Percentiles rank a stretch among this genome's conserved stretches.
phyloP scores from a whole-genome alignment of 1,140 invertebrate genomes.

The Macrotrachela quadricornifera region DNA sequence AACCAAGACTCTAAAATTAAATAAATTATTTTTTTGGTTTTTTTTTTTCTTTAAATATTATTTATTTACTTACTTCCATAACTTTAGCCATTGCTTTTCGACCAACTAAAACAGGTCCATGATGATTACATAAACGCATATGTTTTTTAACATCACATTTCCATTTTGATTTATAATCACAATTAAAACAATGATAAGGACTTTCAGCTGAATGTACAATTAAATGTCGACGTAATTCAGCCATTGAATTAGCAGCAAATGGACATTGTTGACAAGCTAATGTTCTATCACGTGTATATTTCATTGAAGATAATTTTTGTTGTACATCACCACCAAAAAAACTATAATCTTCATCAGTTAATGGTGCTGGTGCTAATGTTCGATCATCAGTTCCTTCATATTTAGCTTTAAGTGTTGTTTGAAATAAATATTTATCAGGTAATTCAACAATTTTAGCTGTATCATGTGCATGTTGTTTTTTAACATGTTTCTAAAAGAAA shows the following conservation, averaged over 20 bases:
- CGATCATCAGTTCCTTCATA: neutral
- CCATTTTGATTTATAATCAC: slow-evolving; percentile 25
- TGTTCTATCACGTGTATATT: neutral
- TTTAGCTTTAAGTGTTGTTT: neutral
- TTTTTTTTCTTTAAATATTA: no score
- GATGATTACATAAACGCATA: slow-evolving; percentile 15
- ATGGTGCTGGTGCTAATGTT: neutral
- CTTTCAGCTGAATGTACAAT: slow-evolving; percentile 26
- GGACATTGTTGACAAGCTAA: slow-evolving; percentile 21
- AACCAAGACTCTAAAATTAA: no score
- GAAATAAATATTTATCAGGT: slow-evolving; percentile 7
- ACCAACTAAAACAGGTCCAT: slow-evolving; percentile 6
- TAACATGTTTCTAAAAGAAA: no score
- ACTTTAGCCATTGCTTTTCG: slow-evolving; percentile 8
- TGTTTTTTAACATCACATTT: slow-evolving; percentile 30
- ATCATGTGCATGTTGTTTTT: neutral
- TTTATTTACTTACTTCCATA: neutral
- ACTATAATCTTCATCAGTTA: neutral
- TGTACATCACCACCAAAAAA: neutral
- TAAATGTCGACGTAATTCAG: slow-evolving; percentile 23
- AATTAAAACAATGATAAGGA: slow-evolving; percentile 23
- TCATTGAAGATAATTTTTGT: neutral
- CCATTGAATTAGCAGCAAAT: slow-evolving; percentile 21
- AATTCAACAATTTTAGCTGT: slow-evolving; percentile 7
- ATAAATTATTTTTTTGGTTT: no score